Conservation (phyloP, 2,113 vertebrate genomes). For the Sprattus sprattus region DNA sequence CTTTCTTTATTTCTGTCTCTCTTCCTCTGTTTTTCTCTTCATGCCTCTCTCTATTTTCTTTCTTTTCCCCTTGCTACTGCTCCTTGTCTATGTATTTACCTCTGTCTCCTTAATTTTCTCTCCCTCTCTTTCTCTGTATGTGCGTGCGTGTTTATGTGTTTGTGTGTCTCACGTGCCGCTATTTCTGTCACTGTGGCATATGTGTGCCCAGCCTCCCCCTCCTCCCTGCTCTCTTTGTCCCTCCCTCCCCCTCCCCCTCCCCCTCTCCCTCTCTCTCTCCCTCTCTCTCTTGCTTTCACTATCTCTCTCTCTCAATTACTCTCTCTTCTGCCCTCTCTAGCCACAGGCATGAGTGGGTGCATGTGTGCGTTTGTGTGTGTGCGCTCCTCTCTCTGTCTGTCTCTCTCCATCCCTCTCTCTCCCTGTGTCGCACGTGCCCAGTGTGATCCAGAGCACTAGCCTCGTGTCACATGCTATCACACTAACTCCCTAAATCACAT, state of each 20-base stretch:
- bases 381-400: not conserved
- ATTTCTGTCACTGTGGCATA: constrained; percentile 7
- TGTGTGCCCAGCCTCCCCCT: not conserved
- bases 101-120: not conserved
- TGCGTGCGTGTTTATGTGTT: constrained; percentile 9
- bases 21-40: not conserved
- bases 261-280: not conserved
- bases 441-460: not conserved
- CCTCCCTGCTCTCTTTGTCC: no score
- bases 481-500: not conserved
- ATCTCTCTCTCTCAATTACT: not conserved
- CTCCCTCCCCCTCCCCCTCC: not conserved
- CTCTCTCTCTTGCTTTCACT: not conserved
- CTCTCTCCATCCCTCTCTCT: not conserved
- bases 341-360: not conserved
- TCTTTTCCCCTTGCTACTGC: not conserved
- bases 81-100: no score
- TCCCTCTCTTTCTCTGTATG: not conserved
- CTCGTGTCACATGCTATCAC: not conserved
- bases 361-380: not conserved
- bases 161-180: not conserved
- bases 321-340: not conserved
- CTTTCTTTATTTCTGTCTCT: not conserved
- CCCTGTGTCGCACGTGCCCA: constrained; percentile 8
- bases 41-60: not conserved